phyloP scores from a whole-genome alignment of 2,797 vertebrate species.

The Centropyge bicolor region DNA sequence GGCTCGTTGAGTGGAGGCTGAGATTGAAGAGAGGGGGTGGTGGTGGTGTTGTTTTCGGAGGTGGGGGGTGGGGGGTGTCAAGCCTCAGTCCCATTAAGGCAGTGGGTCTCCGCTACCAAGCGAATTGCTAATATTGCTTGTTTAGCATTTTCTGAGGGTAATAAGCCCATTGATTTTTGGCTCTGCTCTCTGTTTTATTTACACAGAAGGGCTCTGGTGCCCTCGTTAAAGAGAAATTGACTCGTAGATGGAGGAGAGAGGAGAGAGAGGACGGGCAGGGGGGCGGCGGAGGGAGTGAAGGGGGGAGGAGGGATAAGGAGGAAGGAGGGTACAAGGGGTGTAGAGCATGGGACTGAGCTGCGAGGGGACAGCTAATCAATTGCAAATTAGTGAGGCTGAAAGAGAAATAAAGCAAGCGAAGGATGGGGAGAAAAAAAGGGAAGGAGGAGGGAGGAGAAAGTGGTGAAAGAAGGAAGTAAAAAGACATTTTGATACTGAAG shows the following conservation, averaged over 20 bases:
- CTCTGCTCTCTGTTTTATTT: conserved; percentile 86
- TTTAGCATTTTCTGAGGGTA: conserved; percentile 99
- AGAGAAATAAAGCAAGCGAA: conserved; percentile 74
- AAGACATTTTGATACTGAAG: conserved; percentile 69
- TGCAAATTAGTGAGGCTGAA: conserved; percentile 80
- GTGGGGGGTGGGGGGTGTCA: conserved; percentile 53
- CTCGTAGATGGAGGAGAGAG: conserved; percentile 82
- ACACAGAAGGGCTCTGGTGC: conserved; percentile 93
- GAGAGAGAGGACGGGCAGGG: conserved; percentile 52
- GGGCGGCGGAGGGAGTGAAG: conserved; percentile 6
- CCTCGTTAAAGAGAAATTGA: conserved; percentile 97
- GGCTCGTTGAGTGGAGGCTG: conserved; percentile 52
- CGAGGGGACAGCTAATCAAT: conserved; percentile 83
- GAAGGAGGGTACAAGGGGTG: conserved; percentile 31
- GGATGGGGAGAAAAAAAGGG: conserved; percentile 47
- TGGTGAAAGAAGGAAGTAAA: conserved; percentile 73
- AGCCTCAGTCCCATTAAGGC: conserved; percentile 71
- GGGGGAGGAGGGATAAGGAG: conserved; percentile 8
- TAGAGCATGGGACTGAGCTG: conserved; percentile 61
- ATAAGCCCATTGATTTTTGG: conserved; percentile 96
- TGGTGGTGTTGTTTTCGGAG: conserved; percentile 7
- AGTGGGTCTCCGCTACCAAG: conserved; percentile 88
- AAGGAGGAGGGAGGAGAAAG: conserved; percentile 57
- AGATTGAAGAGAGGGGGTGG: conserved; percentile 38
- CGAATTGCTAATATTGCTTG: conserved; percentile 97